These are phyloP conservation scores for Conops quadrifasciatus DNA, from an alignment of 2,888 invertebrate genomes.

Conservation along the genomic window DNA sequence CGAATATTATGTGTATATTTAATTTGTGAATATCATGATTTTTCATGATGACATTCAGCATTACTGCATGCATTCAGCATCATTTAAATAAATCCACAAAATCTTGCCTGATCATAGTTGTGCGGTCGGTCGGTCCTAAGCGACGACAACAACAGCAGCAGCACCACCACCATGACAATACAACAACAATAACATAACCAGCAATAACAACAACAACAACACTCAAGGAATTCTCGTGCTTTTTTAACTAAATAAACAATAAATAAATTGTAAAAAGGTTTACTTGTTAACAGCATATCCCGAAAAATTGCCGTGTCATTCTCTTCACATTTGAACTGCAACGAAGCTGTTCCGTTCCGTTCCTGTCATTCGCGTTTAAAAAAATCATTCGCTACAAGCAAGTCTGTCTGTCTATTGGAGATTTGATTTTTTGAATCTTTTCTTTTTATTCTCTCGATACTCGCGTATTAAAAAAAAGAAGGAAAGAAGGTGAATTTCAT, in stretches of 20 bases:
- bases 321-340: neutral
- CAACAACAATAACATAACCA: too few relatives aligned
- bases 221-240: neutral
- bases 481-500: neutral
- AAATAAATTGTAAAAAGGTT: conserved; percentile 29
- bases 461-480: neutral
- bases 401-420: neutral
- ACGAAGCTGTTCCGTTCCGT: too few relatives aligned
- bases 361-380: neutral
- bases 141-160: neutral
- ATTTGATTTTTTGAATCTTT: neutral
- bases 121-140: conserved; percentile 1
- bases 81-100: conserved; percentile 26
- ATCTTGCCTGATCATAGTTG: conserved; percentile 29
- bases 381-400: neutral
- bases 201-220: conserved; percentile 9
- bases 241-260: conserved; percentile 32
- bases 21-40: conserved; percentile 26
- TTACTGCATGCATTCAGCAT: conserved; percentile 7
- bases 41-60: conserved; percentile 19
- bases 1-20: neutral
- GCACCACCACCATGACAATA: too few relatives aligned
- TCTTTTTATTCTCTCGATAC: neutral
- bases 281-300: conserved; percentile 24
- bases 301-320: conserved; percentile 23